phyloP scores from a whole-genome alignment of 2,797 vertebrate genomes.

The Apogon talboti region DNA sequence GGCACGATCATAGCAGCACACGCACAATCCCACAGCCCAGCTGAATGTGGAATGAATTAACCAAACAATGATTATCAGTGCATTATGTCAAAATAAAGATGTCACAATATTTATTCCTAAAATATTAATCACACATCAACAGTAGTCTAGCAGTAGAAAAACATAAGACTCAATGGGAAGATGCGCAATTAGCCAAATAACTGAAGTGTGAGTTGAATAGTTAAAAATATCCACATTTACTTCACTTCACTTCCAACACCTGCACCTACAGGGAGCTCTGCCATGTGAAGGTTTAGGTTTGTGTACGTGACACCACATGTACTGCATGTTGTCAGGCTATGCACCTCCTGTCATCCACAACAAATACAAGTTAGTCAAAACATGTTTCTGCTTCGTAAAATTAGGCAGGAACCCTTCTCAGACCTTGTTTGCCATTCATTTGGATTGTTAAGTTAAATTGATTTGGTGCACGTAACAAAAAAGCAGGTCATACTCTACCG shows the following conservation, averaged over 20 bases:
- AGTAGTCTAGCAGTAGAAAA: neutral
- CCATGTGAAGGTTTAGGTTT: no score
- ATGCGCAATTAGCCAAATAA: neutral
- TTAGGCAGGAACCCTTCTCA: conserved; percentile 17
- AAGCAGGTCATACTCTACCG: conserved; percentile 33
- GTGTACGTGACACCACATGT: no score
- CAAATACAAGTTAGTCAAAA: neutral
- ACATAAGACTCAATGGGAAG: neutral
- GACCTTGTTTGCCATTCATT: conserved; percentile 24
- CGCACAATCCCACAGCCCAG: conserved; percentile 22
- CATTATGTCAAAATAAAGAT: neutral
- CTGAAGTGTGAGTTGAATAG: no score
- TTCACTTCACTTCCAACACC: no score
- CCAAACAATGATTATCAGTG: neutral
- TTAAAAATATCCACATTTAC: no score
- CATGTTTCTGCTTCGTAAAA: conserved; percentile 18
- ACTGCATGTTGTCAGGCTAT: no score
- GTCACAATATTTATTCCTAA: neutral
- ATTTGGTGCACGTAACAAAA: conserved; percentile 24
- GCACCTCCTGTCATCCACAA: no score
- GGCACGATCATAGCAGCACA: conserved; percentile 57
- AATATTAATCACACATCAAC: neutral
- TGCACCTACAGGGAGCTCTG: no score
- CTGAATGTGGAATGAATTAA: conserved; percentile 26
- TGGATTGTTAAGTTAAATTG: conserved; percentile 36